These are phyloP conservation scores for Enteromius argenteus DNA, from an alignment of 2,797 vertebrate genomes.

Conservation along the genomic window DNA sequence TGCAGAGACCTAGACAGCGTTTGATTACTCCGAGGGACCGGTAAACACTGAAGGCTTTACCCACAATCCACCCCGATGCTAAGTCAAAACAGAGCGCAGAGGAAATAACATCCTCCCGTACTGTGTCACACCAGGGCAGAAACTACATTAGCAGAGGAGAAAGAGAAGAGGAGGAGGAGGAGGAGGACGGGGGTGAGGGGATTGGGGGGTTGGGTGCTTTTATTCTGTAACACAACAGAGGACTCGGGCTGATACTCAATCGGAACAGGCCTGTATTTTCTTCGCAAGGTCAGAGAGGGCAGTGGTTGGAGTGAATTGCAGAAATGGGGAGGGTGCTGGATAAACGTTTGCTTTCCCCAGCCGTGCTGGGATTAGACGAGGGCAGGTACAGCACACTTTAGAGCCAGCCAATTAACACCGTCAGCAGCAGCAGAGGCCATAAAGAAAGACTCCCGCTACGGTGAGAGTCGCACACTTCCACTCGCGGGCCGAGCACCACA, in stretches of 20 bases:
- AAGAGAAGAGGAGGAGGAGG: conserved; percentile 22
- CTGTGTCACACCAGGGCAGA: conserved; percentile 68
- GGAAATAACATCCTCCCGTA: conserved; percentile 72
- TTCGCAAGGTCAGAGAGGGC: conserved; percentile 54
- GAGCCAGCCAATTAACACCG: conserved; percentile 81
- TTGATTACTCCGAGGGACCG: conserved; percentile 64
- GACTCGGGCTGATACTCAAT: conserved; percentile 45
- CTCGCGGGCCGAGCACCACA: conserved; percentile 71
- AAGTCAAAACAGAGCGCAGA: conserved; percentile 70
- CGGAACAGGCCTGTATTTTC: conserved; percentile 50
- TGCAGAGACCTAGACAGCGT: conserved; percentile 37
- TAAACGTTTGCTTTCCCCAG: conserved; percentile 77
- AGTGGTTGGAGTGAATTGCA: conserved; percentile 42
- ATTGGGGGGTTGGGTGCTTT: conserved; percentile 46
- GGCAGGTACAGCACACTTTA: conserved; percentile 79
- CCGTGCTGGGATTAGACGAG: conserved; percentile 78
- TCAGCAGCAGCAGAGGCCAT: conserved; percentile 71
- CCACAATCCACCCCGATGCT: conserved; percentile 43
- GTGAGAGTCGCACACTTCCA: conserved; percentile 67
- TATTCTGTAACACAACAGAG: conserved; percentile 50
- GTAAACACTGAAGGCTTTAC: conserved; percentile 60
- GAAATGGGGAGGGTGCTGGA: conserved; percentile 61
- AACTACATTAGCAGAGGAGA: conserved; percentile 36
- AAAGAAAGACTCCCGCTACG: conserved; percentile 79
- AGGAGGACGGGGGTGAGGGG: conserved; percentile 40